phyloP scores from a whole-genome alignment of 2,113 vertebrate species.

The Elgaria multicarinata region DNA sequence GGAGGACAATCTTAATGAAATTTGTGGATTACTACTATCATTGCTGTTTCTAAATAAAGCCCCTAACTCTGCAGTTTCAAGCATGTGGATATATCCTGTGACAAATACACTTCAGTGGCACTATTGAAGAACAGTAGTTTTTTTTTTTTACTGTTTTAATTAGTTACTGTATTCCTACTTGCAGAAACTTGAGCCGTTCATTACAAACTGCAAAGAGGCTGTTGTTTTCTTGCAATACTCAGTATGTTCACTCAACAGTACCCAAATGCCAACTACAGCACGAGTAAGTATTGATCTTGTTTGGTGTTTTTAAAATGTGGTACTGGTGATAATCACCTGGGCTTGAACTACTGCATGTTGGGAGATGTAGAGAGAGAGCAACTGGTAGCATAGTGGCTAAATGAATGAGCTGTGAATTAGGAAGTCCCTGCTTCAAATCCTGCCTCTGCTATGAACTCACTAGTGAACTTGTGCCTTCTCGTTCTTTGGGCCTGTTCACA shows the following conservation, averaged over 20 bases:
- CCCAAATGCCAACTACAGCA: conserved; percentile 68
- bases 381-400: background rate
- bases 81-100: background rate
- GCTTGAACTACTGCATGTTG: background rate
- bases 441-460: background rate
- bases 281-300: conserved; percentile 66
- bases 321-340: background rate
- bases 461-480: too few relatives aligned
- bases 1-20: background rate
- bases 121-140: background rate
- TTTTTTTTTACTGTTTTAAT: background rate
- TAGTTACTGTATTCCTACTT: background rate
- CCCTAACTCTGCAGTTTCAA: background rate
- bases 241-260: conserved; percentile 73
- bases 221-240: conserved; percentile 79
- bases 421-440: background rate
- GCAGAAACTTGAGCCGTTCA: conserved; percentile 85
- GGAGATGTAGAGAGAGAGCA: background rate
- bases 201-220: conserved; percentile 77
- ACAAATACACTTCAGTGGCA: background rate
- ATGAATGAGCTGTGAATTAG: background rate
- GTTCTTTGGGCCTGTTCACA: too few relatives aligned
- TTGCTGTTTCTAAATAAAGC: background rate
- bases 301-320: background rate
- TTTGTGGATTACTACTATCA: too few relatives aligned